A percentile compares a stretch with the other conserved stretches of the same genome.
These are phyloP conservation scores for Tortricodes alternella DNA, from an alignment of 2,888 invertebrate genomes.

Conservation along the genomic window DNA sequence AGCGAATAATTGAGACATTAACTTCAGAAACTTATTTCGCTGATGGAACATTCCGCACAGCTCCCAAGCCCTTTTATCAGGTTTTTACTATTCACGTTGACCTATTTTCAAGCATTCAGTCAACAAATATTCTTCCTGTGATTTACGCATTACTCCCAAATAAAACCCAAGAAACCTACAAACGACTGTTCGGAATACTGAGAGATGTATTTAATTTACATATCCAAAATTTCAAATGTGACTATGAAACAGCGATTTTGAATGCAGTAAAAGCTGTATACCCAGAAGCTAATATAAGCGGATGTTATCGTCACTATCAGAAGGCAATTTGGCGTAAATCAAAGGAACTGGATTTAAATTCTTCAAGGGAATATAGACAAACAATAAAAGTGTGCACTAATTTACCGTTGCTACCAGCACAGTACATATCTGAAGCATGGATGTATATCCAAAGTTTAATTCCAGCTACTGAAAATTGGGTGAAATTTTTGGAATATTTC, in stretches of 20 bases:
- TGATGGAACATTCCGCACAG: neutral
- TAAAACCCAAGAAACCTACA: neutral
- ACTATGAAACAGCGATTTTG: constrained; percentile 3
- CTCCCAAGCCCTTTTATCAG: constrained; percentile 2
- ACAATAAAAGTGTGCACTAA: constrained; percentile 3
- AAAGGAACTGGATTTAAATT: constrained; percentile 2
- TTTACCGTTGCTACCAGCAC: constrained; percentile 8
- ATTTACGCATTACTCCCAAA: constrained; percentile 1
- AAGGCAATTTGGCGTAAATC: constrained; percentile 2
- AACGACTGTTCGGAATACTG: constrained; percentile 2
- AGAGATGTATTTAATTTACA: neutral
- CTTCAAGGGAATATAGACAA: neutral
- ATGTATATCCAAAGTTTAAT: constrained; percentile 1
- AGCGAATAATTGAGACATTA: neutral
- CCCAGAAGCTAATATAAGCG: constrained; percentile 8
- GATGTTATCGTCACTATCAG: constrained; percentile 8
- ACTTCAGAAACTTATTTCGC: neutral
- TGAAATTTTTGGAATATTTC: neutral
- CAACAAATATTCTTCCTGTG: constrained; percentile 3
- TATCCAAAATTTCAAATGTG: constrained; percentile 1
- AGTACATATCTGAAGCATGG: constrained; percentile 7
- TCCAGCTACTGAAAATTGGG: neutral
- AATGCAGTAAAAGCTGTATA: constrained; percentile 5
- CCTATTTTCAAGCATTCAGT: neutral
- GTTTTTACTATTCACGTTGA: neutral